Evolutionary conservation across 2,888 invertebrate genomes (phyloP).

Genomic region (Malachius bipustulatus): DNA sequence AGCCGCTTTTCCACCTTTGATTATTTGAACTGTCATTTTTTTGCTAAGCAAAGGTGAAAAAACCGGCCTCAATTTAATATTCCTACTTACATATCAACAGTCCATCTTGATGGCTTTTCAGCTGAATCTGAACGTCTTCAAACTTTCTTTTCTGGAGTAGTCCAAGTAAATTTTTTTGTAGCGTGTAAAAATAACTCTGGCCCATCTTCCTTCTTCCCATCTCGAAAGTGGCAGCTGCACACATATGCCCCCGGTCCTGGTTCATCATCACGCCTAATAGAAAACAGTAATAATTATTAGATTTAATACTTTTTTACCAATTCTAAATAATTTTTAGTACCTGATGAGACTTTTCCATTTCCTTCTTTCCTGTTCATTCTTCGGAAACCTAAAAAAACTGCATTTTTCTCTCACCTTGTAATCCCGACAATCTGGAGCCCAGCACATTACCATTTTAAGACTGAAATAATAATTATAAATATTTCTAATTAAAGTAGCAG

Average conservation of each 20-base stretch:
- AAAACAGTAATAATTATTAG: background rate
- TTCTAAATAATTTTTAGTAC: conserved; percentile 3
- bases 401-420: conserved; percentile 7
- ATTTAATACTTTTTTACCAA: background rate
- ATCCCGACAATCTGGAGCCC: conserved; percentile 8
- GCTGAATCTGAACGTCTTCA: background rate
- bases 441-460: conserved; percentile 9
- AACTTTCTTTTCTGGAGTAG: conserved; percentile 2
- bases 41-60: too few species aligned
- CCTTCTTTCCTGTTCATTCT: conserved; percentile 4
- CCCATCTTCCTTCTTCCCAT: conserved; percentile 10
- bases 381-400: conserved; percentile 9
- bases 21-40: too few species aligned
- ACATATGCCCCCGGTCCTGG: conserved; percentile 9
- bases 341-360: conserved; percentile 7
- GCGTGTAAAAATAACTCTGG: conserved; percentile 6
- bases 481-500: too few species aligned
- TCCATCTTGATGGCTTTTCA: background rate
- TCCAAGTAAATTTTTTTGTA: conserved; percentile 1
- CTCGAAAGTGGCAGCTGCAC: conserved; percentile 10
- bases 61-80: background rate
- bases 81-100: background rate
- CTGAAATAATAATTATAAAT: conserved; percentile 4
- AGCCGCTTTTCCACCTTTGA: too few species aligned
- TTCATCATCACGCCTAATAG: conserved; percentile 8